Evolutionary conservation across 2,113 vertebrate species (phyloP).

Genomic region (Entomyzon cyanotis): DNA sequence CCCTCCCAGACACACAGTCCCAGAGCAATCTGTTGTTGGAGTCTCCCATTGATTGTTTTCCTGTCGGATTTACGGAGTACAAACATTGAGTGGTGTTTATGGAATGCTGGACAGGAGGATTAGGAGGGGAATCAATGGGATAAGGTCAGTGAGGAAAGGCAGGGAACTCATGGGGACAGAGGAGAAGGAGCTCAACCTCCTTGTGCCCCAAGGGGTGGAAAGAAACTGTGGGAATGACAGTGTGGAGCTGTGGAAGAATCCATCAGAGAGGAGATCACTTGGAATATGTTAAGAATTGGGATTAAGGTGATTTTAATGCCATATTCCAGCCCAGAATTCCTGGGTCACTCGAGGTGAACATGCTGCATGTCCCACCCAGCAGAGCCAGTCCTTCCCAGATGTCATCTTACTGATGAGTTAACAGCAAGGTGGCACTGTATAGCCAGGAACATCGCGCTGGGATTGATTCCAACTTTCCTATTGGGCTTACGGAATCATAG

Average conservation of each 20-base stretch:
- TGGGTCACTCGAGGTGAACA: accelerated
- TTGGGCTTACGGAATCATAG: neutral
- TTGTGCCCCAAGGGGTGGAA: neutral
- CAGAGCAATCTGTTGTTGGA: neutral
- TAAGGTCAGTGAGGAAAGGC: neutral
- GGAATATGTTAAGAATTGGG: accelerated
- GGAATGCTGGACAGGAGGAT: neutral
- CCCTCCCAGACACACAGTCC: accelerated
- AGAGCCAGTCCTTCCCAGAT: accelerated
- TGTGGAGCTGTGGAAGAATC: neutral
- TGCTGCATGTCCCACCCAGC: accelerated
- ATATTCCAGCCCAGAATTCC: neutral
- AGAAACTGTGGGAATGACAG: accelerated
- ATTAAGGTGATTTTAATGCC: neutral
- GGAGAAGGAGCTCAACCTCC: neutral
- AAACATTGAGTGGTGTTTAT: neutral
- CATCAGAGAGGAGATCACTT: neutral
- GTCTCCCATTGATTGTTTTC: neutral
- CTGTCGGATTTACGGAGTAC: neutral
- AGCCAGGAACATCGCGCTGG: neutral
- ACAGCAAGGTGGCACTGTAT: constrained; percentile 66
- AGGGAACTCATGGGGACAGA: neutral
- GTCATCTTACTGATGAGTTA: neutral
- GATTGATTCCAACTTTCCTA: neutral
- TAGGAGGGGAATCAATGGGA: neutral